Percentiles rank a stretch among this genome's conserved stretches.
Evolutionary conservation across 2,113 vertebrate genomes (phyloP).

Genomic region (Rhinopithecus roxellana): DNA sequence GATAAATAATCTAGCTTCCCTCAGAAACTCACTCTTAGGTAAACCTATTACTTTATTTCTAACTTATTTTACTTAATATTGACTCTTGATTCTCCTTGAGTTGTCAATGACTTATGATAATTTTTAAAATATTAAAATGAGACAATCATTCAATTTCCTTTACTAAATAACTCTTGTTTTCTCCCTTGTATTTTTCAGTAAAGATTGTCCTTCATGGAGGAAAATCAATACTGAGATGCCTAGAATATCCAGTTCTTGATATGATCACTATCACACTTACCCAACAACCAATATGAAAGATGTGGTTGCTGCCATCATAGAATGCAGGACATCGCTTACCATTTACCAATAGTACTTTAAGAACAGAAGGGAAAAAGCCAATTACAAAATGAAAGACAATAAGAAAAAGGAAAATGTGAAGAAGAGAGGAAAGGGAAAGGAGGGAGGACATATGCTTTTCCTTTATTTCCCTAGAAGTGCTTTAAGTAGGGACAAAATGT

Average conservation of each 20-base stretch:
- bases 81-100: neutral
- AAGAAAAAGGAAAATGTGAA: neutral
- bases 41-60: neutral
- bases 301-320: too few species aligned
- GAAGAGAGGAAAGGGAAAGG: neutral
- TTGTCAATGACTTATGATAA: neutral
- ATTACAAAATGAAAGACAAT: neutral
- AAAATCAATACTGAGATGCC: neutral
- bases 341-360: neutral
- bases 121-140: slow-evolving; percentile 42
- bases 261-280: neutral
- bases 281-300: too few species aligned
- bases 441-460: neutral
- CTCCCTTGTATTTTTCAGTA: neutral
- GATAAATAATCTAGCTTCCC: neutral
- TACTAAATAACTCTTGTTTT: neutral
- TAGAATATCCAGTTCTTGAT: slow-evolving; percentile 1
- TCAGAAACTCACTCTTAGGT: neutral
- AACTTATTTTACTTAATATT: neutral
- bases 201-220: neutral
- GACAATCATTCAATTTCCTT: neutral
- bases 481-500: neutral
- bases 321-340: too few species aligned
- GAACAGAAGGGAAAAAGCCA: neutral
- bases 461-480: neutral